Percentiles rank a stretch among this genome's conserved stretches.
These are phyloP conservation scores for Phlogophora meticulosa DNA, from an alignment of 2,888 invertebrate genomes.

Conservation along the genomic window DNA sequence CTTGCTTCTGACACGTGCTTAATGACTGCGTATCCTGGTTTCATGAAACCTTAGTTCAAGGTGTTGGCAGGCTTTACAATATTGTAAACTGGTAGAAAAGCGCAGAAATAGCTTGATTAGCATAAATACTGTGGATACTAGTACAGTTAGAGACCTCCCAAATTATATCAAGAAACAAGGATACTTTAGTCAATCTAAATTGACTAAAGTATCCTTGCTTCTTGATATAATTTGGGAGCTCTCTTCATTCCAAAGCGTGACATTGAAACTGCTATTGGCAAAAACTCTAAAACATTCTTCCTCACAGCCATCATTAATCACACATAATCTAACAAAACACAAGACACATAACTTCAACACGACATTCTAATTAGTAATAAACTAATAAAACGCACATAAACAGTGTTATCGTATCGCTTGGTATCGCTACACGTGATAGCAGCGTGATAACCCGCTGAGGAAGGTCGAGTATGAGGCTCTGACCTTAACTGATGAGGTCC, in stretches of 20 bases:
- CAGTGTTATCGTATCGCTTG: slow-evolving; percentile 38
- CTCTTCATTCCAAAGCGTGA: too few species aligned
- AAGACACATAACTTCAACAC: slow-evolving; percentile 1
- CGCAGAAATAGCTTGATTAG: too few species aligned
- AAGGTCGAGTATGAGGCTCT: slow-evolving; percentile 22
- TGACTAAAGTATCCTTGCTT: too few species aligned
- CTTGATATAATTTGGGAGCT: background rate
- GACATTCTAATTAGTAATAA: slow-evolving; percentile 47
- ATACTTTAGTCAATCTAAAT: too few species aligned
- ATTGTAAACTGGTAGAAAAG: too few species aligned
- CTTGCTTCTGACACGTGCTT: too few species aligned
- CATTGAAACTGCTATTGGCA: background rate
- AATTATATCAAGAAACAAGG: too few species aligned
- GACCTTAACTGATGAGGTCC: slow-evolving; percentile 38
- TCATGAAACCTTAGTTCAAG: too few species aligned
- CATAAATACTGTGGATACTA: too few species aligned
- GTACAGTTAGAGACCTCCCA: too few species aligned
- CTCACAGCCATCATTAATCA: slow-evolving; percentile 6
- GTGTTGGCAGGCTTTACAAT: too few species aligned
- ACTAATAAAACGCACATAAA: slow-evolving; percentile 43
- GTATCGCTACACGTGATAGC: slow-evolving; percentile 25
- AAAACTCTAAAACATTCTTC: background rate
- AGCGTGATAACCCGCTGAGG: slow-evolving; percentile 19
- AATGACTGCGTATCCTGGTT: too few species aligned
- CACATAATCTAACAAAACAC: slow-evolving; percentile 10